phyloP scores from a whole-genome alignment of 37 sponge, comb jelly and placozoan genomes.

The Hexactinellida sp. region DNA sequence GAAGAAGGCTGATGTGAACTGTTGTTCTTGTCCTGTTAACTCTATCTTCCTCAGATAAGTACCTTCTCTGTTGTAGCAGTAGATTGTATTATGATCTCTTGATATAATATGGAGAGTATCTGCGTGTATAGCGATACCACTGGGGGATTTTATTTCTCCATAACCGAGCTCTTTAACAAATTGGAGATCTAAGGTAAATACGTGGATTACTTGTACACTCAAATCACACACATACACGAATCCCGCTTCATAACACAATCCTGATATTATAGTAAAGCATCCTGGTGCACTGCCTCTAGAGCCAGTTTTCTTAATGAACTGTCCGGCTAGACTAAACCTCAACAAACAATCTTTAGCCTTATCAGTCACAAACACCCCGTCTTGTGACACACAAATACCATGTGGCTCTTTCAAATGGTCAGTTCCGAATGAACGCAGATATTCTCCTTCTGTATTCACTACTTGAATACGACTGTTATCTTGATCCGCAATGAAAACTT shows the following conservation, averaged over 20 bases:
- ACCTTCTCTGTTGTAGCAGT: not conserved
- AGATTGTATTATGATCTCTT: not conserved
- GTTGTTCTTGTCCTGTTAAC: not conserved
- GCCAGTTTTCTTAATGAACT: not conserved
- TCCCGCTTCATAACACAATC: not conserved
- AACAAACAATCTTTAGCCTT: not conserved
- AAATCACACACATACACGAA: not conserved
- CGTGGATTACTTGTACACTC: not conserved
- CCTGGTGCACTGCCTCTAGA: not conserved
- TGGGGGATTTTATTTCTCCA: not conserved
- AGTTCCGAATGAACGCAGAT: not conserved
- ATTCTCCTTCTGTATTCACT: not conserved
- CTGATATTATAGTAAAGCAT: not conserved
- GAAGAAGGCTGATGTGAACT: not conserved
- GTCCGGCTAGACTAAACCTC: not conserved
- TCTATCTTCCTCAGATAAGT: not conserved
- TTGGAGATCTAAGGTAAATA: not conserved
- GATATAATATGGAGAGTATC: not conserved
- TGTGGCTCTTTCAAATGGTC: not conserved
- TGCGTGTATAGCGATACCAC: not conserved
- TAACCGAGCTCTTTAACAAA: not conserved
- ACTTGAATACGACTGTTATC: constrained; percentile 6
- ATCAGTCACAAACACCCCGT: not conserved
- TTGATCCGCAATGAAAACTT: not conserved
- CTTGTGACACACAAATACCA: not conserved